Base-by-base conservation (phyloP, 2,113 vertebrate species). In the Microtus oregoni region DNA sequence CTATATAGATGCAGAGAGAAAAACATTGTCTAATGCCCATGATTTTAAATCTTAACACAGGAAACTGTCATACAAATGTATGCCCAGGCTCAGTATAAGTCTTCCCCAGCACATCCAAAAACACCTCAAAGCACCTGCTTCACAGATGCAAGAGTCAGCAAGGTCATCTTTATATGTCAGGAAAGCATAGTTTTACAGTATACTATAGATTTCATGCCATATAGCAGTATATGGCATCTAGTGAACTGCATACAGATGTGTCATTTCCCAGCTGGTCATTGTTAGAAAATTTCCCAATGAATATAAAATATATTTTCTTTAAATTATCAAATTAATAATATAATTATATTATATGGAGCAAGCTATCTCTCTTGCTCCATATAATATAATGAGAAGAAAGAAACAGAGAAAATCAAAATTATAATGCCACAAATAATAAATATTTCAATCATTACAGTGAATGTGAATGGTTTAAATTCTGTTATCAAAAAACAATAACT, bases 381-480 rank as follows among this genome's bases (percentile, higher is more conserved):
- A 20, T 91, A 73, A 94, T 72, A 30, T 17, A 92, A 35, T 1
- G 15, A 28, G 1, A 3, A 13, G 22, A 47, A 52, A 77, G 30
- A 5, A 86, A n/a, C 15, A 89, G 32, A 65, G 44, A 96, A 91
- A 92, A 72, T 2, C 90, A 94, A 92, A 77, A 65, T 10, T 44
- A 52, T 78, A 96, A 77, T 73, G 1, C 83, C 17, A 90, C 79
- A 7, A 89, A 90, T 67, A 94, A 78, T 9, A 91, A 89, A 83
- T 11, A 91, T 73, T 92, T 90, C 11, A 70, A 26, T 83, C 19
- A 96, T 55, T 94, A 73, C 78, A 95, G 89, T 83, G 94, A 92
- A 89, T 91, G 17, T 95, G 47, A 95, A 91, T 65, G 67, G 89
- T 50, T 96, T 94, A 95, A 95, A 92, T 92, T 95, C 17, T 70